phyloP scores from a whole-genome alignment of 2,113 vertebrate species.

The Psophia crepitans region DNA sequence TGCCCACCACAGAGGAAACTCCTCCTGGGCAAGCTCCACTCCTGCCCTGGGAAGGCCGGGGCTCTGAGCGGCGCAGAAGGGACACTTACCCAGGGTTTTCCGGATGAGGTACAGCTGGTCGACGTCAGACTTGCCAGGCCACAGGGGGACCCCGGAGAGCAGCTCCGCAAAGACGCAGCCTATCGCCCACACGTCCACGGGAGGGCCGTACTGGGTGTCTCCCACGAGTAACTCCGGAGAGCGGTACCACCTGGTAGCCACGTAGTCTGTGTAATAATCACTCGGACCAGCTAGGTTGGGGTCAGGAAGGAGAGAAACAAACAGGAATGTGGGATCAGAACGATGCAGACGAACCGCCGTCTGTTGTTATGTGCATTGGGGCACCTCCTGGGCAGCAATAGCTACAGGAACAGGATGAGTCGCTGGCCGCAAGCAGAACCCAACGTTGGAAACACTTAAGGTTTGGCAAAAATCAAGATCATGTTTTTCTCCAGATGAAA shows the following conservation, averaged over 20 bases:
- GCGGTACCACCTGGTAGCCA: slow-evolving; percentile 96
- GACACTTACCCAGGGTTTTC: slow-evolving; percentile 84
- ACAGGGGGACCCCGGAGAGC: slow-evolving; percentile 85
- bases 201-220: slow-evolving; percentile 89
- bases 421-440: not conserved
- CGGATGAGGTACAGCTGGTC: slow-evolving; percentile 94
- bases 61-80: not conserved
- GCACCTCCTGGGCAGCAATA: not conserved
- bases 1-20: not conserved
- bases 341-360: fast-evolving
- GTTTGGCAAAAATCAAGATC: not conserved
- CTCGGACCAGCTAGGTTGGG: slow-evolving; percentile 82
- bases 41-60: fast-evolving
- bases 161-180: slow-evolving; percentile 95
- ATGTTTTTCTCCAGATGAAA: not conserved
- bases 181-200: slow-evolving; percentile 93
- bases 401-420: not conserved
- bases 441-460: not conserved
- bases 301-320: not conserved
- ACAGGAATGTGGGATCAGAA: not conserved
- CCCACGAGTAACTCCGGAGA: slow-evolving; percentile 91
- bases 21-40: not conserved
- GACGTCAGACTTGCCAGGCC: slow-evolving; percentile 93
- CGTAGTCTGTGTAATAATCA: slow-evolving; percentile 94
- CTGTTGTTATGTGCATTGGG: not conserved